Evolutionary conservation across 2,113 vertebrate genomes (phyloP).

Genomic region (Plecotus auritus): DNA sequence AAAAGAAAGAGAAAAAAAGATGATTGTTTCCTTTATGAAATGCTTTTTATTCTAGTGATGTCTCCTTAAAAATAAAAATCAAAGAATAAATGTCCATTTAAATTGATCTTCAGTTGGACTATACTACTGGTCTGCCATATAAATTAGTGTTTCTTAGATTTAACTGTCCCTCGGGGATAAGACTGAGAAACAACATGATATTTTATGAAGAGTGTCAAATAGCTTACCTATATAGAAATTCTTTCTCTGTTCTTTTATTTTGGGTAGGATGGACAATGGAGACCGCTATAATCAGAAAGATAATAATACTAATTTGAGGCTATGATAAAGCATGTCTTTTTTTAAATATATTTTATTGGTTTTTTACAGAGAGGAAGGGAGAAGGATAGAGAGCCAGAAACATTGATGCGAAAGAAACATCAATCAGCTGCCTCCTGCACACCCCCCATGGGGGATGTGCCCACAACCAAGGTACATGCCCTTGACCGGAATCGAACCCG

Average conservation of each 20-base stretch:
- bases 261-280: neutral
- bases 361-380: no score
- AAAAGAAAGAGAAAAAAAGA: neutral
- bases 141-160: conserved; percentile 70
- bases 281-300: neutral
- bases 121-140: conserved; percentile 50
- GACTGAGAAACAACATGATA: conserved; percentile 65
- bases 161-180: conserved; percentile 64
- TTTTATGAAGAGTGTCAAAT: conserved; percentile 60
- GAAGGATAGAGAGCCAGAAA: no score
- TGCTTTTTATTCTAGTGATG: conserved; percentile 43
- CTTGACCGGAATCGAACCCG: no score
- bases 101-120: conserved; percentile 65
- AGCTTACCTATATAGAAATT: conserved; percentile 49
- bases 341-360: no score
- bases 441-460: no score
- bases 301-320: neutral
- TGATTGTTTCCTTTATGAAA: conserved; percentile 51
- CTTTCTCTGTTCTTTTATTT: neutral
- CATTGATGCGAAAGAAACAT: no score
- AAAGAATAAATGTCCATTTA: conserved; percentile 63
- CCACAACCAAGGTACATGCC: no score
- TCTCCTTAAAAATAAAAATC: conserved; percentile 69
- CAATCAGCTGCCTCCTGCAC: no score
- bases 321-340: neutral